phyloP scores from a whole-genome alignment of 2,113 vertebrate genomes.

The Platycercus adscitus region DNA sequence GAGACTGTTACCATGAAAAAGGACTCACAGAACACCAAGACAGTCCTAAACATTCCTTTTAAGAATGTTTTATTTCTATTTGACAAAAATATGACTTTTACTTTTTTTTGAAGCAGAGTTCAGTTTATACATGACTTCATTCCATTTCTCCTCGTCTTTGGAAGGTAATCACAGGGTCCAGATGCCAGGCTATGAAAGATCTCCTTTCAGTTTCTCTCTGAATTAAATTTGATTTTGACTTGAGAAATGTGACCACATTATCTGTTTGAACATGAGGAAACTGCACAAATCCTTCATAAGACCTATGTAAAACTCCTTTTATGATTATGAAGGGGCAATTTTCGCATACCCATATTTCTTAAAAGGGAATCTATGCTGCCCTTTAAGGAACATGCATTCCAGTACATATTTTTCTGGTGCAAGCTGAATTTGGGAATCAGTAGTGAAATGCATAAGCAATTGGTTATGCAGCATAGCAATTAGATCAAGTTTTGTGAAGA shows the following conservation, averaged over 20 bases:
- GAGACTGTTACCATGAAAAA: constrained; percentile 21
- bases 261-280: constrained; percentile 70
- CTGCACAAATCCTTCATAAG: constrained; percentile 61
- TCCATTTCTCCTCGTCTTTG: neutral
- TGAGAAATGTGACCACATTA: constrained; percentile 65
- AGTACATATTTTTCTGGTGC: constrained; percentile 30
- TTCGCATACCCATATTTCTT: constrained; percentile 40
- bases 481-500: constrained; percentile 37
- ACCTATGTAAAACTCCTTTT: constrained; percentile 63
- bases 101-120: constrained; percentile 49
- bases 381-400: constrained; percentile 46
- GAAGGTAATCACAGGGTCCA: constrained; percentile 67
- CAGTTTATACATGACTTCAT: constrained; percentile 54
- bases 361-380: constrained; percentile 1
- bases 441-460: constrained; percentile 46
- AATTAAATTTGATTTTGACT: constrained; percentile 70
- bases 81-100: constrained; percentile 41
- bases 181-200: constrained; percentile 63
- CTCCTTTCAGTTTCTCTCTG: constrained; percentile 57
- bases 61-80: constrained; percentile 51
- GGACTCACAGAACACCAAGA: constrained; percentile 23
- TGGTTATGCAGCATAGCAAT: constrained; percentile 41
- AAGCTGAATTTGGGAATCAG: constrained; percentile 25
- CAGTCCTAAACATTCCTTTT: constrained; percentile 23
- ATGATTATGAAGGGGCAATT: constrained; percentile 64